phyloP scores from a whole-genome alignment of 1,140 invertebrate genomes.

The Prorops nasuta region DNA sequence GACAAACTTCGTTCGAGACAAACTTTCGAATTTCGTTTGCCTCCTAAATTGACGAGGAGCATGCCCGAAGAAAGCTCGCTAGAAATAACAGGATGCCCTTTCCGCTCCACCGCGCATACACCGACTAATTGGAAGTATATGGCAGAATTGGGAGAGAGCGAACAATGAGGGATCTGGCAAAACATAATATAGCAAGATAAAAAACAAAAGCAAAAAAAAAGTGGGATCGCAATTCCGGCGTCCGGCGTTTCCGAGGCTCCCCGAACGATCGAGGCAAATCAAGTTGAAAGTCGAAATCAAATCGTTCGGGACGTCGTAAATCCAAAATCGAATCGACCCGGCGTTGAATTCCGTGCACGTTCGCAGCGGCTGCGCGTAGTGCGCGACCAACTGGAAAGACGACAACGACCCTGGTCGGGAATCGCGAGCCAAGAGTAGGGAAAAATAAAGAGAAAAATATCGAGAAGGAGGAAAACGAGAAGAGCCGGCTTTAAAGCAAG shows the following conservation, averaged over 20 bases:
- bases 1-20: neutral
- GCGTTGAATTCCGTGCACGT: slow-evolving; percentile 27
- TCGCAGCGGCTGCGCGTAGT: slow-evolving; percentile 15
- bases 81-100: no score
- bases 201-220: no score
- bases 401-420: slow-evolving; percentile 9
- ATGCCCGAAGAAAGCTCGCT: neutral
- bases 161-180: no score
- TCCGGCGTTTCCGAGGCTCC: no score
- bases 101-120: no score
- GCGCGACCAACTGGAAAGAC: slow-evolving; percentile 13
- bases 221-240: no score
- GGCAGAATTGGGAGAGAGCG: no score
- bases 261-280: no score
- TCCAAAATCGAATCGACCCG: slow-evolving; percentile 30
- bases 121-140: no score
- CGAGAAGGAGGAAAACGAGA: neutral
- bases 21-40: slow-evolving; percentile 8
- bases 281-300: slow-evolving; percentile 16
- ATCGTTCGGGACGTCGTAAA: slow-evolving; percentile 17
- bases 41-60: slow-evolving; percentile 1
- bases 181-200: no score
- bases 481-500: neutral
- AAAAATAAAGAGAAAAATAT: no score
- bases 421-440: no score